phyloP scores from a whole-genome alignment of 2,113 vertebrate genomes.

The Colinus virginianus region DNA sequence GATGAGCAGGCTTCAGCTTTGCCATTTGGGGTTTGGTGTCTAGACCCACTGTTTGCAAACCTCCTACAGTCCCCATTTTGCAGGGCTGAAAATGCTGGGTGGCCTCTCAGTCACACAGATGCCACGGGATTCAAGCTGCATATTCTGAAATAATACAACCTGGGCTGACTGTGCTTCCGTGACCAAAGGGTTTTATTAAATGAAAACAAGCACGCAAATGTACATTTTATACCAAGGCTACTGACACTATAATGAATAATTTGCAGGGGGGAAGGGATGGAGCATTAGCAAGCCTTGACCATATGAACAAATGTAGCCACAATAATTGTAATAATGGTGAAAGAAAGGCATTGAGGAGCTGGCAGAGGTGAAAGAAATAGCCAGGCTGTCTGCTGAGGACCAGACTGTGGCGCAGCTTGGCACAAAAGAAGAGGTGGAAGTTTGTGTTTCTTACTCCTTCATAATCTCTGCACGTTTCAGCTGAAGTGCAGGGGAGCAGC shows the following conservation, averaged over 20 bases:
- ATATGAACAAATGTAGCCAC: background rate
- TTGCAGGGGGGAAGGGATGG: background rate
- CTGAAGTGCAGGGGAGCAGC: background rate
- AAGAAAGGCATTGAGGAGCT: conserved; percentile 4
- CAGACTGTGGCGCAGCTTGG: background rate
- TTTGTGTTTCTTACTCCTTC: background rate
- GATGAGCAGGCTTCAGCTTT: background rate
- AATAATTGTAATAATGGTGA: background rate
- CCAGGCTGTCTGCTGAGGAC: background rate
- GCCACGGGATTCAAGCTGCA: background rate
- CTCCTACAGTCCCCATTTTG: background rate
- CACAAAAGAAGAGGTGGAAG: background rate
- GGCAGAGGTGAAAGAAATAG: conserved; percentile 40
- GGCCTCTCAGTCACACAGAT: background rate
- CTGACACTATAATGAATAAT: background rate
- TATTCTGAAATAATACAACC: background rate
- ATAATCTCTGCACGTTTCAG: background rate
- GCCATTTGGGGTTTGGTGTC: background rate
- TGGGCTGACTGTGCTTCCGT: background rate
- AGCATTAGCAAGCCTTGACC: background rate
- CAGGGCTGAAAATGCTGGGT: background rate
- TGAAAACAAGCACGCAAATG: background rate
- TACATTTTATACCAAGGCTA: conserved; percentile 36
- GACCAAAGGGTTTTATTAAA: background rate
- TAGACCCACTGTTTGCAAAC: background rate